These are phyloP conservation scores for Cetonia aurata DNA, from an alignment of 2,888 invertebrate species.

Conservation along the genomic window DNA sequence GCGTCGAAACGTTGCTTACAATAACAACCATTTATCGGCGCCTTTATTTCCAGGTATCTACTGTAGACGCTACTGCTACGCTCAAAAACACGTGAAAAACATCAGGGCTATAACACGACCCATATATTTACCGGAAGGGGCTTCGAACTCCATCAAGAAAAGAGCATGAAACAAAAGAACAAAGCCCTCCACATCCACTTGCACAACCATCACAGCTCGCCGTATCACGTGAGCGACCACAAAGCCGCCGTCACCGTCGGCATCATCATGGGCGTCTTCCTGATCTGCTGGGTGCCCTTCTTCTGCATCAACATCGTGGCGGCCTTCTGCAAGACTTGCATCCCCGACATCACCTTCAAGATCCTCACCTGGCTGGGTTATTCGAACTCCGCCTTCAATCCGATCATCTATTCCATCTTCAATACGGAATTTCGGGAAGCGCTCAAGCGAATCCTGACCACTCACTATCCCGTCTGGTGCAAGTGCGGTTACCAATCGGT, in stretches of 20 bases:
- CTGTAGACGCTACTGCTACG: constrained; percentile 93
- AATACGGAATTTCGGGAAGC: constrained; percentile 98
- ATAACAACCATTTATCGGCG: too few relatives aligned
- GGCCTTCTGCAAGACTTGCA: constrained; percentile 96
- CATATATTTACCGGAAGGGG: constrained; percentile 77
- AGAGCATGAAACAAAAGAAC: constrained; percentile 67
- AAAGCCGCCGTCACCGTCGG: constrained; percentile 99
- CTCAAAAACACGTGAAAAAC: constrained; percentile 96
- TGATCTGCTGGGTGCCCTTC: constrained; percentile 99
- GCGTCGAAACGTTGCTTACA: too few relatives aligned
- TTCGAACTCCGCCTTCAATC: constrained; percentile 97
- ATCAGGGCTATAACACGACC: constrained; percentile 92
- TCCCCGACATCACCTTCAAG: constrained; percentile 86
- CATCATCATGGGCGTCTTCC: constrained; percentile 98
- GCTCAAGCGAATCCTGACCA: constrained; percentile 91
- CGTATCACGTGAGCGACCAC: constrained; percentile 95
- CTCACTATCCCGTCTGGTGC: constrained; percentile 83
- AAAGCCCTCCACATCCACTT: constrained; percentile 72
- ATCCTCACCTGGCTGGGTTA: constrained; percentile 99
- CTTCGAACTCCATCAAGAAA: constrained; percentile 63
- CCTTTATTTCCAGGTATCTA: constrained; percentile 72
- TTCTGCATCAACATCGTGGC: constrained; percentile 98
- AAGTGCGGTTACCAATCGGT: constrained; percentile 75
- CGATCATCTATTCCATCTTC: constrained; percentile 98
- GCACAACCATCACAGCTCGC: constrained; percentile 77